phyloP scores from a whole-genome alignment of 2,888 invertebrate genomes.

The Amphipoea oculea region DNA sequence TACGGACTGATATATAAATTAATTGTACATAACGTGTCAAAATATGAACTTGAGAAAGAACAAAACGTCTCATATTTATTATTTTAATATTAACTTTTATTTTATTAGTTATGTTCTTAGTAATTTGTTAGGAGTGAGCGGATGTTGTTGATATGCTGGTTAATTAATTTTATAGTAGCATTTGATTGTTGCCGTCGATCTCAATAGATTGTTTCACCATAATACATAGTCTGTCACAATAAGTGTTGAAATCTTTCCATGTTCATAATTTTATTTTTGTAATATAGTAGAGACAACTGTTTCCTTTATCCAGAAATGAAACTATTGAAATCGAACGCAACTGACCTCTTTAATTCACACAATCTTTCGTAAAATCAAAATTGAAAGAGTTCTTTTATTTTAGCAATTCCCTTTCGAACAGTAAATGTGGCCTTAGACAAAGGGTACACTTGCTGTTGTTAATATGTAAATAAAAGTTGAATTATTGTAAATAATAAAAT shows the following conservation, averaged over 20 bases:
- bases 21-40: slow-evolving; percentile 85
- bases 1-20: slow-evolving; percentile 84
- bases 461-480: slow-evolving; percentile 91
- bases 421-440: slow-evolving; percentile 85
- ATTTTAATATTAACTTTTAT: slow-evolving; percentile 73
- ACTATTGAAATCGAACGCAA: slow-evolving; percentile 59
- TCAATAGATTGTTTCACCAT: slow-evolving; percentile 70
- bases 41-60: slow-evolving; percentile 84
- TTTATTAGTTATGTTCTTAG: slow-evolving; percentile 75
- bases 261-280: slow-evolving; percentile 75
- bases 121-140: slow-evolving; percentile 79
- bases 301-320: slow-evolving; percentile 62
- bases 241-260: slow-evolving; percentile 75
- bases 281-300: slow-evolving; percentile 70
- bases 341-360: slow-evolving; percentile 72
- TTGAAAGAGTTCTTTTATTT: slow-evolving; percentile 72
- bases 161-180: slow-evolving; percentile 83
- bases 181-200: slow-evolving; percentile 73
- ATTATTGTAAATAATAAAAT: slow-evolving; percentile 90
- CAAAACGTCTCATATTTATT: slow-evolving; percentile 88
- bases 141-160: slow-evolving; percentile 83
- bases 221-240: slow-evolving; percentile 68
- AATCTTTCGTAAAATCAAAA: slow-evolving; percentile 64
- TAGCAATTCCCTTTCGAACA: slow-evolving; percentile 82
- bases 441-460: slow-evolving; percentile 88